Base-by-base conservation (phyloP, 1,140 invertebrate species). In the Triops longicaudatus region DNA sequence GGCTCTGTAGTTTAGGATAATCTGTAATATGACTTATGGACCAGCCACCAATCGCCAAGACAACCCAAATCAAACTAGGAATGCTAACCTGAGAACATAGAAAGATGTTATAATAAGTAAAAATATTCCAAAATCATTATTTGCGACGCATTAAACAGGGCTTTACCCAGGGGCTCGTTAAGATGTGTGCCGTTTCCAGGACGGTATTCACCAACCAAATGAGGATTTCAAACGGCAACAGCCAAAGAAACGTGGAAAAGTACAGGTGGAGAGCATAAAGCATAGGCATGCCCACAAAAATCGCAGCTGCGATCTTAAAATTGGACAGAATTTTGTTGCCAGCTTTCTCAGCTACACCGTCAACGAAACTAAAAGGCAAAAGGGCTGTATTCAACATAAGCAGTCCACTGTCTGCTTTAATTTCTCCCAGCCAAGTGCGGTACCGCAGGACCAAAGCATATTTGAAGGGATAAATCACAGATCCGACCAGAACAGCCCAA, bases 401-500 rank as follows among this genome's bases (percentile, higher is more conserved):
- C 10, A 88, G 88, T 6, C 85, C 87, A 11, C 85, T 82, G 12
- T 82, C 82, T n/a, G 80, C 78, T 63, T 85, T 81, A n/a, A 89
- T 77, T 50, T 83, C 80, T 42, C 82, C 79, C 14, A 89, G 28
- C 72, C 72, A 78, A 79, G 50, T 76, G 12, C 74, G 27, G 37
- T 71, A 86, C 79, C 86, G 86, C 26, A 88, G 88, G 7, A 91
- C 89, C 14, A 96, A 82, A 41, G 88, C 89, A 76, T 89, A 87
- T 82, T 98, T 98, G 80, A 96, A 91, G 0, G 95, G 95, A 84
- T 96, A 92, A 28, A 98, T 86, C 43, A 95, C 91, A 10, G 93
- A 93, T 14, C 95, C 95, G 83, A 95, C 94, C 17, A 99, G 84
- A 73, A 98, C 85, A 5, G 96, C 96, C 96, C 96, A 99, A 78